Evolutionary conservation across 1,140 invertebrate genomes (phyloP).

Genomic region (Ceratina japonica): DNA sequence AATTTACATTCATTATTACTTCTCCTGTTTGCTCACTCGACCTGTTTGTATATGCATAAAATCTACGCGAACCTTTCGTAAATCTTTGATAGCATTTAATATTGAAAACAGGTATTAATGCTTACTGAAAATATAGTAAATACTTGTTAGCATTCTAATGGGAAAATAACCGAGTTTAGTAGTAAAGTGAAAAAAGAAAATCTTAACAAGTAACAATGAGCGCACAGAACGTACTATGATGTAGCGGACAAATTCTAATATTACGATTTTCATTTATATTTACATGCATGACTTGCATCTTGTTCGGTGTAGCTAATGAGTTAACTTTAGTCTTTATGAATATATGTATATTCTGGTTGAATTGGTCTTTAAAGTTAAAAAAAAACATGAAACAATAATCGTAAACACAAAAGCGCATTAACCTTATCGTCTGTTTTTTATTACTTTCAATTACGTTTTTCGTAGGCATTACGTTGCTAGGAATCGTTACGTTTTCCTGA

Average conservation of each 20-base stretch:
- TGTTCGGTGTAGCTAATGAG: too few species aligned
- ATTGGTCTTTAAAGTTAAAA: background rate
- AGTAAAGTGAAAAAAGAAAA: too few species aligned
- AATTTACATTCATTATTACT: background rate
- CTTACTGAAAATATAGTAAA: background rate
- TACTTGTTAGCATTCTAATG: background rate
- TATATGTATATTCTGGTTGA: background rate
- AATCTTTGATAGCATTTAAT: too few species aligned
- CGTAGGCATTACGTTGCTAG: background rate
- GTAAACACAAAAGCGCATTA: background rate
- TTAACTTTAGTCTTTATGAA: background rate
- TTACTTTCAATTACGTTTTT: slow-evolving; percentile 7
- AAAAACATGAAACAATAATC: background rate
- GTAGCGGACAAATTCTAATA: too few species aligned
- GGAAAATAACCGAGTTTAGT: too few species aligned
- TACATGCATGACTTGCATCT: too few species aligned
- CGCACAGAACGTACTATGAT: too few species aligned
- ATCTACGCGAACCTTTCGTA: too few species aligned
- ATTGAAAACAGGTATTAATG: too few species aligned
- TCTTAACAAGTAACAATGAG: too few species aligned
- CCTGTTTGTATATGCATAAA: background rate
- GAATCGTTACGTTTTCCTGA: background rate
- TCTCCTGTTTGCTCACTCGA: background rate
- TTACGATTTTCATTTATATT: too few species aligned
- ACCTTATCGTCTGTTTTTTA: slow-evolving; percentile 17